Percentiles rank a stretch among this genome's conserved stretches.
phyloP scores from a whole-genome alignment of 2,113 vertebrate genomes.

The Orthonyx spaldingii region DNA sequence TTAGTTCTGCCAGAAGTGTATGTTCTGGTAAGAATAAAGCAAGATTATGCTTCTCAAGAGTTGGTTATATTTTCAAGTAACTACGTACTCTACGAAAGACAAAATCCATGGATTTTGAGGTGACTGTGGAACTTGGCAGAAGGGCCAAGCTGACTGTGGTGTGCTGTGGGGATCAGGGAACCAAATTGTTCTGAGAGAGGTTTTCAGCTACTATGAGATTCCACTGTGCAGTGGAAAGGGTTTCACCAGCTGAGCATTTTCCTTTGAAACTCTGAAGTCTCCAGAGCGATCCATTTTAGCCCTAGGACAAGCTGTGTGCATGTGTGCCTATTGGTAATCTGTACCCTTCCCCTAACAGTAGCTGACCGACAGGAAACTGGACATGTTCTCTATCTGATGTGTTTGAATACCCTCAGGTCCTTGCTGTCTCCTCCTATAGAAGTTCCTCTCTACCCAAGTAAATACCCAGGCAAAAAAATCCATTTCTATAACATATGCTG shows the following conservation, averaged over 20 bases:
- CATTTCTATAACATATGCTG: background rate
- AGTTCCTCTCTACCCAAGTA: background rate
- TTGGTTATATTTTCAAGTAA: background rate
- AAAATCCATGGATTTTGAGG: background rate
- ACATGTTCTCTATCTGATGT: fast-evolving
- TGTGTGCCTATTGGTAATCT: background rate
- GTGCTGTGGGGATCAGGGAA: background rate
- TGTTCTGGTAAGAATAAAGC: background rate
- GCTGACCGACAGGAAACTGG: background rate
- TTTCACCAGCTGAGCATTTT: background rate
- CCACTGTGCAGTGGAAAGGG: background rate
- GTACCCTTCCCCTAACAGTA: background rate
- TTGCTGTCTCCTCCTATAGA: background rate
- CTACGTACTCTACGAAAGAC: background rate
- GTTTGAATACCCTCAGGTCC: background rate
- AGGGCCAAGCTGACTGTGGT: background rate
- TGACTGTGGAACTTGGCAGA: background rate
- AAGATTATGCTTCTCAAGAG: background rate
- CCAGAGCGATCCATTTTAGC: background rate
- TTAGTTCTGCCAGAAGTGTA: background rate
- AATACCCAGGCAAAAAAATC: background rate
- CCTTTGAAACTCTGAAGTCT: background rate
- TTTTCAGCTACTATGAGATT: background rate
- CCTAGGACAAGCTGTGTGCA: background rate
- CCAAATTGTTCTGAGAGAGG: background rate